Evolutionary conservation across 2,888 invertebrate genomes (phyloP).

Genomic region (Kryphioiulus occultus): DNA sequence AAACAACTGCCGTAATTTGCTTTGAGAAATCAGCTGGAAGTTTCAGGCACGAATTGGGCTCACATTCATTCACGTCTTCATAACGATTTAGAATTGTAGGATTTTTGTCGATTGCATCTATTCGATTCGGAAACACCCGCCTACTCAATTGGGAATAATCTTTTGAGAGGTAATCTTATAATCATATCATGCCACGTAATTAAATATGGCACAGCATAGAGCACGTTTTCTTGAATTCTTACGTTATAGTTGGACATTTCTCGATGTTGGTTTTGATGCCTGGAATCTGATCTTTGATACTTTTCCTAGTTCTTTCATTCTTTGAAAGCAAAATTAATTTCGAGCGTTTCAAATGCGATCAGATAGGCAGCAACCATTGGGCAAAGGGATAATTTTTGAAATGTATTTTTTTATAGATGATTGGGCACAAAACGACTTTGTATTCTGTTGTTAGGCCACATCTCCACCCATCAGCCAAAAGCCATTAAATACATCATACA

Average conservation of each 20-base stretch:
- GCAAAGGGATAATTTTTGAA: neutral
- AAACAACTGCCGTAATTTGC: conserved; percentile 19
- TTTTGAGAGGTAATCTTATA: neutral
- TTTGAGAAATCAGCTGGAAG: neutral
- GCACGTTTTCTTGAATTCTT: neutral
- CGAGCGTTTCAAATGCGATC: neutral
- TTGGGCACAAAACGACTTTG: neutral
- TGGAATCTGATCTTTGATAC: neutral
- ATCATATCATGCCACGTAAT: neutral
- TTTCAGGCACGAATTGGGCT: neutral
- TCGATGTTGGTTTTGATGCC: neutral
- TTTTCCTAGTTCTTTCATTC: neutral
- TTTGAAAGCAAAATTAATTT: neutral
- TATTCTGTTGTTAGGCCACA: neutral
- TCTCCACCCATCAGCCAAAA: conserved; percentile 30
- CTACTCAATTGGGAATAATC: neutral
- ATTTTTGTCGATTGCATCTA: neutral
- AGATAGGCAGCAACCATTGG: neutral
- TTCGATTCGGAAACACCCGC: neutral
- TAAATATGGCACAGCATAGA: neutral
- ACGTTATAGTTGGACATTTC: neutral
- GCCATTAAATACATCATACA: neutral
- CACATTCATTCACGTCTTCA: neutral
- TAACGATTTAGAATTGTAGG: neutral
- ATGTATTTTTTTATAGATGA: neutral